These are phyloP conservation scores for Cephus pulcher DNA, from an alignment of 2,888 invertebrate species.

Conservation along the genomic window DNA sequence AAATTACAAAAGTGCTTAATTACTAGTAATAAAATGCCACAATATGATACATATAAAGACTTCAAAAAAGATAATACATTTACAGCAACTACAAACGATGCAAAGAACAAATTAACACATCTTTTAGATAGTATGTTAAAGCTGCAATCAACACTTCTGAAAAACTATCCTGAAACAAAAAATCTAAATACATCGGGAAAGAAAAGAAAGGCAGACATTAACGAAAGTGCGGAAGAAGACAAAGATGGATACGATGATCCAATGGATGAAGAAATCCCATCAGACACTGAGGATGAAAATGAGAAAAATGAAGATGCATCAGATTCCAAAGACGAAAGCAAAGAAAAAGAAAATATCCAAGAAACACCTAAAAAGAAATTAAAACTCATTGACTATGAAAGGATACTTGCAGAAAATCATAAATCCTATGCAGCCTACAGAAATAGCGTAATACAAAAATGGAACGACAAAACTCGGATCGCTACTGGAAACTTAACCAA, in stretches of 20 bases:
- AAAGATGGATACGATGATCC: conserved; percentile 64
- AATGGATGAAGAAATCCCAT: conserved; percentile 73
- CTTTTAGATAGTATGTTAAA: conserved; percentile 75
- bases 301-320: conserved; percentile 43
- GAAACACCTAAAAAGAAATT: conserved; percentile 66
- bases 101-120: conserved; percentile 70
- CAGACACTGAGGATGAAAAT: conserved; percentile 71
- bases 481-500: conserved; percentile 75
- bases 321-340: conserved; percentile 22
- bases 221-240: conserved; percentile 55
- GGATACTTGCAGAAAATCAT: conserved; percentile 71
- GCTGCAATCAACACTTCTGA: conserved; percentile 73
- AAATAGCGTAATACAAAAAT: conserved; percentile 87
- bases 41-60: conserved; percentile 69
- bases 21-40: conserved; percentile 84
- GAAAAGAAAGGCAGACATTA: conserved; percentile 41
- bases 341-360: conserved; percentile 29
- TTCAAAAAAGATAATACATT: conserved; percentile 70
- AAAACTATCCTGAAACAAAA: conserved; percentile 79
- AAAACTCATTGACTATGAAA: conserved; percentile 73
- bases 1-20: conserved; percentile 85
- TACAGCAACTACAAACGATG: conserved; percentile 67
- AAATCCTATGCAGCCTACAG: conserved; percentile 76
- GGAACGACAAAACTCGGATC: conserved; percentile 93
- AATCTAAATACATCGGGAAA: conserved; percentile 59